Conservation (phyloP, 2,797 vertebrate genomes). For the Peromyscus nudipes region DNA sequence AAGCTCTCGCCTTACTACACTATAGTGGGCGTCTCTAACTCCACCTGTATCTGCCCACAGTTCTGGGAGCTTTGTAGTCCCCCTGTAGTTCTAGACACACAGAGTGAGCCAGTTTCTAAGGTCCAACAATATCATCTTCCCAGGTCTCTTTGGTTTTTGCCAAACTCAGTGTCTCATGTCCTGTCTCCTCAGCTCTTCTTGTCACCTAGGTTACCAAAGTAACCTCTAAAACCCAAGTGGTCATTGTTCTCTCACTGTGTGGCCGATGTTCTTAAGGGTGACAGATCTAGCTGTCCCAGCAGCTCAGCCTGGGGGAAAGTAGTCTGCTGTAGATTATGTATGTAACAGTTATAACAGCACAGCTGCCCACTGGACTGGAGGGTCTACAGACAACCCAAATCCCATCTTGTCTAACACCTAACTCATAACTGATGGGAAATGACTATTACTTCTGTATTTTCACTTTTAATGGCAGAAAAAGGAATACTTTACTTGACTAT, state of each 20-base stretch:
- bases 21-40: neutral
- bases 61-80: neutral
- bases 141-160: neutral
- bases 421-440: rapidly evolving
- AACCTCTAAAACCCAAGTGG: neutral
- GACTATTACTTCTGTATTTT: neutral
- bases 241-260: neutral
- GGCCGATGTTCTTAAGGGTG: neutral
- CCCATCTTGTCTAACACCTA: neutral
- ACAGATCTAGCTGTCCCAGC: neutral
- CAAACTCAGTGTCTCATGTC: neutral
- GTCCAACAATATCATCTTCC: neutral
- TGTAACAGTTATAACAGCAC: neutral
- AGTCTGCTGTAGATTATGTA: neutral
- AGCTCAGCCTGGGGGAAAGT: neutral
- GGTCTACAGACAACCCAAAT: neutral
- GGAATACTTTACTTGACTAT: neutral
- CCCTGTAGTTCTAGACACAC: neutral
- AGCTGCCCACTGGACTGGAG: neutral
- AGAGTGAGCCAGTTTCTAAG: neutral
- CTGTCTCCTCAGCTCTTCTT: neutral
- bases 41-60: neutral
- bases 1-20: neutral
- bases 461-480: neutral
- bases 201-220: neutral